Percentiles rank a stretch among this genome's conserved stretches.
phyloP scores from a whole-genome alignment of 1,140 invertebrate genomes.

The Leptonema lineaticorne region DNA sequence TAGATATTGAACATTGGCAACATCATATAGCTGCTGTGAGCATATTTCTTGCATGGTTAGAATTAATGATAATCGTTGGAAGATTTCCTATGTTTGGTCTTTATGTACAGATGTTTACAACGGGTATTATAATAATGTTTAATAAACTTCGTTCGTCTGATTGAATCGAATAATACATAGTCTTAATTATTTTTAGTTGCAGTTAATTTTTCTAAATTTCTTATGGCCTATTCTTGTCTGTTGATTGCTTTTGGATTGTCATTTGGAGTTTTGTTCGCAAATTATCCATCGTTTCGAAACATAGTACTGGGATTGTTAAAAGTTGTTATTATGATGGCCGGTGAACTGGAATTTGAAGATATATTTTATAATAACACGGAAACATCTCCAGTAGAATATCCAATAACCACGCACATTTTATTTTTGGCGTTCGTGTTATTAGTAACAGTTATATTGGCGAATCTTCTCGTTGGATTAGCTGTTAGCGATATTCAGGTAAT shows the following conservation, averaged over 20 bases:
- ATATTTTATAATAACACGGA: slow-evolving; percentile 69
- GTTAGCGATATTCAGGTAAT: slow-evolving; percentile 74
- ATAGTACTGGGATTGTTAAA: slow-evolving; percentile 68
- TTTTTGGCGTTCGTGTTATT: slow-evolving; percentile 77
- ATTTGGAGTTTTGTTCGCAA: slow-evolving; percentile 76
- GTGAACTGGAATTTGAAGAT: slow-evolving; percentile 82
- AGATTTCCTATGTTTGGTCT: slow-evolving; percentile 82
- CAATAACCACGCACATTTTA: slow-evolving; percentile 72
- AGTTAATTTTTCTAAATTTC: slow-evolving; percentile 80
- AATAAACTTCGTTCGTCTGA: neutral
- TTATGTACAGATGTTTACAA: slow-evolving; percentile 85
- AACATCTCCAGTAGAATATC: slow-evolving; percentile 57
- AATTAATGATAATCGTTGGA: slow-evolving; percentile 81
- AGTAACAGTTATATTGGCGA: slow-evolving; percentile 82
- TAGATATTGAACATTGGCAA: slow-evolving; percentile 62
- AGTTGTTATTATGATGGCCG: slow-evolving; percentile 87
- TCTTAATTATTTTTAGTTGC: slow-evolving; percentile 58
- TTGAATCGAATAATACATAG: neutral
- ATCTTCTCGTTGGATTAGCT: slow-evolving; percentile 80
- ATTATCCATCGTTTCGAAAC: slow-evolving; percentile 69
- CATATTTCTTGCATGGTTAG: slow-evolving; percentile 75
- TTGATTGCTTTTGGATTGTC: slow-evolving; percentile 76
- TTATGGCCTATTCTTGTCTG: slow-evolving; percentile 76
- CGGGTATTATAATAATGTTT: slow-evolving; percentile 47
- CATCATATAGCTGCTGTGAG: slow-evolving; percentile 77